A percentile compares a stretch with the other conserved stretches of the same genome.
These are phyloP conservation scores for Origma solitaria DNA, from an alignment of 2,113 vertebrate species.

Conservation along the genomic window DNA sequence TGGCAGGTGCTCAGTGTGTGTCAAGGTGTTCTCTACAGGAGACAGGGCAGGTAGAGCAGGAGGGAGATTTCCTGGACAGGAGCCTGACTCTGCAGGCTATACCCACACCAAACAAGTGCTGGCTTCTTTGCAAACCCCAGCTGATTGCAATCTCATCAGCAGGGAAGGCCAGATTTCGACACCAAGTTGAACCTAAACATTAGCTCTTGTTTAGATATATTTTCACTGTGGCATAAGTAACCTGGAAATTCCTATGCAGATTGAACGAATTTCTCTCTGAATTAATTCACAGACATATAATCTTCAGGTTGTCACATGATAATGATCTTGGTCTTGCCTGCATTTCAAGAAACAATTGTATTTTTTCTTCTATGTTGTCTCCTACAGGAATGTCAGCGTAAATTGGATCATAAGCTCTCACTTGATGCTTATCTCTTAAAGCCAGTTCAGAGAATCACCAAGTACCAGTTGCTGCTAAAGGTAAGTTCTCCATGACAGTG, in stretches of 20 bases:
- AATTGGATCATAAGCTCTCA: constrained; percentile 88
- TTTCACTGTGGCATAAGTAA: not conserved
- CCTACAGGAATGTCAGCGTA: constrained; percentile 78
- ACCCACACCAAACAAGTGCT: not conserved
- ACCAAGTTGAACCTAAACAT: not conserved
- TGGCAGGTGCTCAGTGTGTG: not conserved
- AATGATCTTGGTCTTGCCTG: not conserved
- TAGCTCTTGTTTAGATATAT: not conserved
- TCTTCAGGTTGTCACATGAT: not conserved
- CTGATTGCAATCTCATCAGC: not conserved
- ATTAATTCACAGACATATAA: not conserved
- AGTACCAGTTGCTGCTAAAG: constrained; percentile 89
- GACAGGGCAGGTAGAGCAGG: not conserved
- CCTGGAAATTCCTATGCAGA: not conserved
- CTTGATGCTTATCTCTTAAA: constrained; percentile 90
- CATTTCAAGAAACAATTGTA: not conserved
- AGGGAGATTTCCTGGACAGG: not conserved
- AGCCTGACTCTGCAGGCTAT: not conserved
- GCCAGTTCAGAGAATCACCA: constrained; percentile 91
- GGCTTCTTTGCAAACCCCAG: not conserved
- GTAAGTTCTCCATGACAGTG: constrained; percentile 20
- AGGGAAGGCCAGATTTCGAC: not conserved
- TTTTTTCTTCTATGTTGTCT: not conserved
- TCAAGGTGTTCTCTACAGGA: not conserved
- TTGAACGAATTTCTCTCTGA: not conserved